Percentiles rank a stretch among this genome's conserved stretches.
Evolutionary conservation across 2,797 vertebrate species (phyloP).

Genomic region (Limnodromus scolopaceus): DNA sequence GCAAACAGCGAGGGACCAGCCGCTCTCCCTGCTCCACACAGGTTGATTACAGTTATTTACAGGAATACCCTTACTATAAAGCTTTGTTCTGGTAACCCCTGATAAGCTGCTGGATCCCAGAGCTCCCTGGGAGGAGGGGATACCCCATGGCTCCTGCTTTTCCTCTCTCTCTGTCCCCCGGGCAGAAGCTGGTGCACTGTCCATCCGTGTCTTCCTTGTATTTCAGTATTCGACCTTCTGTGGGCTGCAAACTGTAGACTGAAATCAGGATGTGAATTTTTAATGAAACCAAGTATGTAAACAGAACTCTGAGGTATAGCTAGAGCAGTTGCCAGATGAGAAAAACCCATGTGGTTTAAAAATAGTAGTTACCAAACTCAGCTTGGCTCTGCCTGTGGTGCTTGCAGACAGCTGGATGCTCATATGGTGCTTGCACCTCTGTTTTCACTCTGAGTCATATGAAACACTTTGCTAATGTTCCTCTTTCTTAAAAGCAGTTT

Average conservation of each 20-base stretch:
- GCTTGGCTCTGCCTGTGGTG: neutral
- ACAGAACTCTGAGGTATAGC: neutral
- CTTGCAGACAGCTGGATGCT: neutral
- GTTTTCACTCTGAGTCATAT: neutral
- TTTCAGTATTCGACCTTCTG: neutral
- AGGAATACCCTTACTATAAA: neutral
- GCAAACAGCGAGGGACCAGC: rapidly evolving
- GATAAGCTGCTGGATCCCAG: neutral
- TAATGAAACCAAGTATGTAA: conserved; percentile 20
- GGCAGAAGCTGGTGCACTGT: neutral
- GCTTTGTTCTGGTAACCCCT: neutral
- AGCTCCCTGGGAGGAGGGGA: neutral
- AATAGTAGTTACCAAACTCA: neutral
- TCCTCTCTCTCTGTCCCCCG: neutral
- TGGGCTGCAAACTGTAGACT: neutral
- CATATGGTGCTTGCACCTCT: neutral
- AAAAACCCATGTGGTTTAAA: neutral
- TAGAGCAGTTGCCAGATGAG: neutral
- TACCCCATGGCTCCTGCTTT: neutral
- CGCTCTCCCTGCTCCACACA: rapidly evolving
- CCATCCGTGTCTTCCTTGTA: rapidly evolving
- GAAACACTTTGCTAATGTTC: neutral
- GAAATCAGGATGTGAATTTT: conserved; percentile 6
- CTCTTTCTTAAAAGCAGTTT: neutral
- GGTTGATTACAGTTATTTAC: neutral